These are phyloP conservation scores for Clanis bilineata DNA, from an alignment of 2,888 invertebrate genomes.

Conservation along the genomic window DNA sequence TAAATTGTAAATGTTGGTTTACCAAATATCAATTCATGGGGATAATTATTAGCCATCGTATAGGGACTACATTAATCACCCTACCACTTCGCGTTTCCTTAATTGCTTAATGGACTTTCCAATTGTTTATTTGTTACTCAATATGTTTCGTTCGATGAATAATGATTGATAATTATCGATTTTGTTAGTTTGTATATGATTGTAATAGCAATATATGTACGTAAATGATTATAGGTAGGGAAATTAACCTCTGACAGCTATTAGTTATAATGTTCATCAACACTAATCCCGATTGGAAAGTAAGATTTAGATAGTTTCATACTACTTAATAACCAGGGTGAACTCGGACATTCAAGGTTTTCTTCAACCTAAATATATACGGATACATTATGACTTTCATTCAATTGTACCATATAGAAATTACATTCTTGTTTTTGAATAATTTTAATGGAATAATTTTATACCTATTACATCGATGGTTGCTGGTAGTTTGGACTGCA, in stretches of 20 bases:
- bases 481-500: too few species aligned
- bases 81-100: neutral
- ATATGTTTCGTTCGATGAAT: neutral
- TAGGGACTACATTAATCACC: neutral
- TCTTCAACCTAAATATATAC: constrained; percentile 10
- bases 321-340: constrained; percentile 13
- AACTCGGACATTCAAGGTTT: neutral
- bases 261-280: neutral
- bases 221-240: too few species aligned
- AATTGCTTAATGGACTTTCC: constrained; percentile 1
- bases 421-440: neutral
- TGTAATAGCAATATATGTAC: too few species aligned
- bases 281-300: neutral
- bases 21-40: neutral
- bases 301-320: neutral
- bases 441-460: too few species aligned
- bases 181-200: too few species aligned
- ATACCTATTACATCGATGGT: too few species aligned
- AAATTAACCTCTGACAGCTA: too few species aligned
- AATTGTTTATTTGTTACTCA: neutral
- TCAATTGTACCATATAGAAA: neutral
- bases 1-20: neutral
- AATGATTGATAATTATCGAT: neutral
- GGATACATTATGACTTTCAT: neutral
- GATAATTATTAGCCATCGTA: neutral